These are phyloP conservation scores for Eupeodes latifasciatus DNA, from an alignment of 2,888 invertebrate genomes.

Conservation along the genomic window DNA sequence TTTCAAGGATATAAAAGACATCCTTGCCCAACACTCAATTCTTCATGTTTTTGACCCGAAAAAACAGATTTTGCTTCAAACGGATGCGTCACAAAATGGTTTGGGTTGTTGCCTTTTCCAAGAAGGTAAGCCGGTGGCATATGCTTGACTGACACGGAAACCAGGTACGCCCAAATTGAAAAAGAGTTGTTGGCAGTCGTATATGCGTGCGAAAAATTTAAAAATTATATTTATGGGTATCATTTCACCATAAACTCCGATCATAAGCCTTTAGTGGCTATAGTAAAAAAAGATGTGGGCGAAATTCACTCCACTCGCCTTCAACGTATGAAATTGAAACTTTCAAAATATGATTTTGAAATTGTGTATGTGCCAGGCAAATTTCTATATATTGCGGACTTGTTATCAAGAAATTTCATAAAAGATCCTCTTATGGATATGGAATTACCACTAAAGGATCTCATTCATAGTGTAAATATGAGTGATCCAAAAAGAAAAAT, in stretches of 20 bases:
- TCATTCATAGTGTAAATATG: neutral
- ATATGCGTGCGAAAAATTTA: neutral
- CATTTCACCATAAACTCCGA: conserved; percentile 21
- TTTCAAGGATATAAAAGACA: conserved; percentile 76
- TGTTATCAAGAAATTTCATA: conserved; percentile 46
- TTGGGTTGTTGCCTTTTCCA: conserved; percentile 59
- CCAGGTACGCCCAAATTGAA: conserved; percentile 69
- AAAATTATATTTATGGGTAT: conserved; percentile 15
- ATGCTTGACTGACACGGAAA: conserved; percentile 78
- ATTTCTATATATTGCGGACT: conserved; percentile 72
- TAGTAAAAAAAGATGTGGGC: conserved; percentile 72
- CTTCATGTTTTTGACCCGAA: conserved; percentile 34
- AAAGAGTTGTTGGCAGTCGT: conserved; percentile 34
- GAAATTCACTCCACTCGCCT: no score
- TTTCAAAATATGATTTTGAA: conserved; percentile 65
- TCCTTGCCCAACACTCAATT: conserved; percentile 75
- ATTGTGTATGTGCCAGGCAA: conserved; percentile 72
- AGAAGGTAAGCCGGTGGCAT: no score
- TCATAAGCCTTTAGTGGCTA: conserved; percentile 67
- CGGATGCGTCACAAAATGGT: conserved; percentile 56
- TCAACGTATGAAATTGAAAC: no score
- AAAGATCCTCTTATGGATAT: neutral
- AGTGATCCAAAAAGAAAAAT: neutral
- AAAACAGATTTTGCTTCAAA: conserved; percentile 34
- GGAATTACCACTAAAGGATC: neutral